Evolutionary conservation across 2,797 vertebrate species (phyloP), one percentile per base, ranked within the genome.

Genomic region (Emys orbicularis): DNA sequence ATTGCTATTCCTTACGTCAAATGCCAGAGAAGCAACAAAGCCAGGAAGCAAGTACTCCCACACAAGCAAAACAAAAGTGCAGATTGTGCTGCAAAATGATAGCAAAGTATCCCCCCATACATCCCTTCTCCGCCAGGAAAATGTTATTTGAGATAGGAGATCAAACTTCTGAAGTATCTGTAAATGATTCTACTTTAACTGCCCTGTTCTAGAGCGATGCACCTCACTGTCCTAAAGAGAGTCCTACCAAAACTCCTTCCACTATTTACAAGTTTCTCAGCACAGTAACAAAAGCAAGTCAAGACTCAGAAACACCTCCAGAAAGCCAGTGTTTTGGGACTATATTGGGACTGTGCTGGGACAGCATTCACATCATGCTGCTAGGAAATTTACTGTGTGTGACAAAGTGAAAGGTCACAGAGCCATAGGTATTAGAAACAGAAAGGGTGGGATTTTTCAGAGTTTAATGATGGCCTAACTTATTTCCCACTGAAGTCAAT

Each of bases 121-220:
- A 92, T 12, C 56, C 56, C 16, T 68, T 68, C 65, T 68, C 29
- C 41, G 65, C 74, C 37, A 12, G 61, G 93, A 90, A 21, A 90
- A 77, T 25, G 57, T 87, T 93, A 90, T 82, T 88, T 37, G 27
- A 65, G 44, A 6, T 81, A 83, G 4, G 53, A 82, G 57, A 87
- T 83, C 92, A 89, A 93, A 81, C 13, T 86, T 91, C 79, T 77
- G 81, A 90, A 94, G 61, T 81, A 59, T 81, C 81, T 90, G 65
- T 87, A 82, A 79, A 53, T 3, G 21, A 86, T 81, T 79, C 72
- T 83, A 65, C 34, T 52, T 25, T 88, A 89, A 92, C 87, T 41
- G 19, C 18, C 8, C 72, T 16, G 4, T 57, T 57, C n/a, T 59
- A 23, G 86, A 88, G 37, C n/a, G 6, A 52, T 61, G 7, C n/a